Evolutionary conservation across 2,888 invertebrate species (phyloP).

Genomic region (Spicauda simplicius): DNA sequence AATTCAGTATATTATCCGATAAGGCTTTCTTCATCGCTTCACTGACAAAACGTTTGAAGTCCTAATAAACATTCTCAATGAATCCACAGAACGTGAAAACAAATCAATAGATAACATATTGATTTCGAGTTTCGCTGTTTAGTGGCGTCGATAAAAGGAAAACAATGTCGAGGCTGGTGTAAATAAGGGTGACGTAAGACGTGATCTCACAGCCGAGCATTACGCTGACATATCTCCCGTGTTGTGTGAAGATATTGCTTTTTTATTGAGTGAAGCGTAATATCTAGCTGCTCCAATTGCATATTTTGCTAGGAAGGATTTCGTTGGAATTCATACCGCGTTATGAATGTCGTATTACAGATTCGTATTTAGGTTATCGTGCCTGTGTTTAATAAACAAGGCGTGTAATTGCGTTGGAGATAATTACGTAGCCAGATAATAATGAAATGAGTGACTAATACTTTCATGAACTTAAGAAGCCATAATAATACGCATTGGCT

Average conservation of each 20-base stretch:
- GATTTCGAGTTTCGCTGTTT: slow-evolving; percentile 14
- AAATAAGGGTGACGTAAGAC: slow-evolving; percentile 33
- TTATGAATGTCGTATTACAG: slow-evolving; percentile 6
- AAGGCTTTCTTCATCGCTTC: neutral
- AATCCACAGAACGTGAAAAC: neutral
- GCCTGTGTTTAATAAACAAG: neutral
- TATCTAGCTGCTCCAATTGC: slow-evolving; percentile 31
- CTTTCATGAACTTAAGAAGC: neutral
- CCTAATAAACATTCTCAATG: neutral
- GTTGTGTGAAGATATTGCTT: slow-evolving; percentile 35
- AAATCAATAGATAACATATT: slow-evolving; percentile 16
- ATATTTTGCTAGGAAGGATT: slow-evolving; percentile 33
- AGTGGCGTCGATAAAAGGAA: slow-evolving; percentile 24
- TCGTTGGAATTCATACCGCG: slow-evolving; percentile 20
- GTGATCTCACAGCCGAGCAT: slow-evolving; percentile 28
- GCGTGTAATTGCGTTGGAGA: slow-evolving; percentile 1
- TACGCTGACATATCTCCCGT: slow-evolving; percentile 25
- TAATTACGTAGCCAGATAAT: neutral
- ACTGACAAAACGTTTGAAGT: neutral
- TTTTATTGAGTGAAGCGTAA: slow-evolving; percentile 34
- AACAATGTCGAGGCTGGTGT: slow-evolving; percentile 27
- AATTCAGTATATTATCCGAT: too few relatives aligned
- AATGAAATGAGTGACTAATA: neutral
- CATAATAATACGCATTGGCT: neutral
- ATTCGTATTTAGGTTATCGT: neutral